Conservation (phyloP, 1,140 invertebrate genomes). For the Drosophila sp. region DNA sequence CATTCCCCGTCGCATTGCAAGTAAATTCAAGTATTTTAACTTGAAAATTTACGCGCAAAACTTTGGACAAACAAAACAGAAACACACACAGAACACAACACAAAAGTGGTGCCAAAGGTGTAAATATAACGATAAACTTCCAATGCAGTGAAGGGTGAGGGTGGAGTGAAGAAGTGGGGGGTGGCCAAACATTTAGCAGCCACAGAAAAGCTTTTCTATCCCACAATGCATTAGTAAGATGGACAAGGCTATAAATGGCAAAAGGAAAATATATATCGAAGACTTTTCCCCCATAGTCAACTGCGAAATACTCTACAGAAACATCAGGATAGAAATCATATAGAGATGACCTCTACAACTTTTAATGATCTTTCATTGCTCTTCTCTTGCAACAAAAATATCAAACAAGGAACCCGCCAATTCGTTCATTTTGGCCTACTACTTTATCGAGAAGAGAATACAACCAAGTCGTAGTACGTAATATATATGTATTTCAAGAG, state of each 20-base stretch:
- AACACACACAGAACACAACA: conserved; percentile 23
- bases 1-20: not conserved
- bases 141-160: not conserved
- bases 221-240: conserved; percentile 39
- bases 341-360: too few relatives aligned
- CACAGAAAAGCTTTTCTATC: conserved; percentile 21
- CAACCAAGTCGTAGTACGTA: not conserved
- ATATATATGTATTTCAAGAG: conserved; percentile 39
- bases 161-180: not conserved
- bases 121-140: conserved; percentile 31
- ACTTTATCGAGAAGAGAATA: conserved; percentile 20
- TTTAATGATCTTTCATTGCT: too few relatives aligned
- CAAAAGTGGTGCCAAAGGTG: conserved; percentile 42
- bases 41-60: conserved; percentile 51
- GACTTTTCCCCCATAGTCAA: not conserved
- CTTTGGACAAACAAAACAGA: conserved; percentile 44
- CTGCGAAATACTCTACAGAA: not conserved
- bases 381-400: not conserved
- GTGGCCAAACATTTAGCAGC: conserved; percentile 30
- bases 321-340: too few relatives aligned
- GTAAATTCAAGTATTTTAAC: conserved; percentile 65
- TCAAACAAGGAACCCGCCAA: conserved; percentile 2
- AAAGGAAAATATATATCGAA: conserved; percentile 1
- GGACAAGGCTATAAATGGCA: conserved; percentile 26
- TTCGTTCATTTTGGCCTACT: not conserved